A percentile compares a stretch with the other conserved stretches of the same genome.
phyloP scores from a whole-genome alignment of 2,797 vertebrate species.

The Varecia variegata region DNA sequence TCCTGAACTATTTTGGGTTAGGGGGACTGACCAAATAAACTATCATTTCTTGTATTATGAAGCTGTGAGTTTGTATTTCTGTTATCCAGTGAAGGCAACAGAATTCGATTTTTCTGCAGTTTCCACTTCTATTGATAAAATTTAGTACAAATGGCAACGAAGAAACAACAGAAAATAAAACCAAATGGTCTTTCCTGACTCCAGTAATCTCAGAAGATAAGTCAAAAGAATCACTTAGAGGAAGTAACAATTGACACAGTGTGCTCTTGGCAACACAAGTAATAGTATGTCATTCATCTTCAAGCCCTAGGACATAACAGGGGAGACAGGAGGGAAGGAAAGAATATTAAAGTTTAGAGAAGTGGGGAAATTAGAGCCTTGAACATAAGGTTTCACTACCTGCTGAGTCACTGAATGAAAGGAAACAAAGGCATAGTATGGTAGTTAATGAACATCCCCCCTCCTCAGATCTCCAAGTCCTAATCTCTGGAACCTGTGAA shows the following conservation, averaged over 20 bases:
- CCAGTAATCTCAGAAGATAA: slow-evolving; percentile 17
- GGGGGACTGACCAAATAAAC: neutral
- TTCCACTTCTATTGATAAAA: neutral
- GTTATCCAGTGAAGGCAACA: neutral
- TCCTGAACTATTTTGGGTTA: neutral
- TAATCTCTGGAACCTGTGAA: neutral
- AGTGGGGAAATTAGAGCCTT: neutral
- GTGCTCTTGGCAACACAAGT: neutral
- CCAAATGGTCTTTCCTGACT: neutral
- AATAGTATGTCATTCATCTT: neutral
- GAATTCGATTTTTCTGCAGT: neutral
- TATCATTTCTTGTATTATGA: neutral
- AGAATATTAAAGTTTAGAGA: neutral
- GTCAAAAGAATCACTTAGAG: neutral
- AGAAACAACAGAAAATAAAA: slow-evolving; percentile 17
- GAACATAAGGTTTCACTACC: neutral
- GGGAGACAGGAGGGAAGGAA: neutral
- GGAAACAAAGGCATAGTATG: neutral
- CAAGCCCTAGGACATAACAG: neutral
- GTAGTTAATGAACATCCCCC: neutral
- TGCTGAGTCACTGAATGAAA: neutral
- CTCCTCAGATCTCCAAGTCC: neutral
- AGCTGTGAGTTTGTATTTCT: slow-evolving; percentile 8
- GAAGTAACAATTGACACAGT: neutral
- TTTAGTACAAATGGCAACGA: neutral